phyloP scores from a whole-genome alignment of 2,113 vertebrate species.

The Xerus inauris region DNA sequence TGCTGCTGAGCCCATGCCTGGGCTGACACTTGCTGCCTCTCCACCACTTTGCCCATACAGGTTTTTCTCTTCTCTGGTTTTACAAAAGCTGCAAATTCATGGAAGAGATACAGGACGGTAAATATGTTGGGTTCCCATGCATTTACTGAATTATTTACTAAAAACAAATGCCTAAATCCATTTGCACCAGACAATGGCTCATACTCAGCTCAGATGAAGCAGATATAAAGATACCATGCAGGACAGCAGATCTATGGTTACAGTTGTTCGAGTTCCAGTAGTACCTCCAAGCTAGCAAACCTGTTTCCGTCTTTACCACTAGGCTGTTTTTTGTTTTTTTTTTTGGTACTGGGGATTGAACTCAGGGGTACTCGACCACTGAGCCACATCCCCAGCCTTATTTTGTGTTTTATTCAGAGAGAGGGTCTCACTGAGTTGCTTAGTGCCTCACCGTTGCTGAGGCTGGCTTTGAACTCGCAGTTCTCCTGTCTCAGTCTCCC shows the following conservation, averaged over 20 bases:
- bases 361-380: too few relatives aligned
- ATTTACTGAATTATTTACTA: constrained; percentile 56
- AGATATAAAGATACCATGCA: background rate
- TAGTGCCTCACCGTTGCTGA: too few relatives aligned
- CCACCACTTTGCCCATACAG: background rate
- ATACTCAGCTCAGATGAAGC: background rate
- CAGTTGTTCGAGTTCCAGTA: background rate
- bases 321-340: too few relatives aligned
- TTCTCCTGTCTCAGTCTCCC: too few relatives aligned
- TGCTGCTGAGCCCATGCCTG: background rate
- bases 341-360: too few relatives aligned
- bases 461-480: too few relatives aligned
- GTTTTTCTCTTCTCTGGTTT: constrained; percentile 48
- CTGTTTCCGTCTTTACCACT: background rate
- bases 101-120: background rate
- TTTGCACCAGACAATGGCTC: background rate
- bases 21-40: background rate
- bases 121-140: background rate
- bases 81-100: background rate
- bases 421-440: too few relatives aligned
- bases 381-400: too few relatives aligned
- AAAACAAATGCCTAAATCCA: constrained; percentile 44
- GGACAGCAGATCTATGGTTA: background rate
- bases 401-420: too few relatives aligned
- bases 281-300: background rate